Base-by-base conservation (phyloP, 2,113 vertebrate genomes). In the Jaculus jaculus region DNA sequence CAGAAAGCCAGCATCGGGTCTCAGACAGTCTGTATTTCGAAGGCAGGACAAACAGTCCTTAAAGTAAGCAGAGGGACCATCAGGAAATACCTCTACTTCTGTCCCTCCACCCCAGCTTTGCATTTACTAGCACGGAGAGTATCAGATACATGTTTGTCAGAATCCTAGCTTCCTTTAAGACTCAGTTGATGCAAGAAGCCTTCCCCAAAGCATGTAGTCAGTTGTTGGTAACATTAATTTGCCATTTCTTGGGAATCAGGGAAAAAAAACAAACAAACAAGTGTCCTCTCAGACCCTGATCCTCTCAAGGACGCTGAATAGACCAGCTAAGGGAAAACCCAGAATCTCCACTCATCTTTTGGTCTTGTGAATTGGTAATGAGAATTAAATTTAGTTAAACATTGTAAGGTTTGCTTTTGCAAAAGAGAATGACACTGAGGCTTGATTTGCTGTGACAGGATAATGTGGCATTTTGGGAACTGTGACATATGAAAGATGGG, bases 361-460 rank as follows among this genome's bases (percentile, higher is more conserved):
- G 34, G 72, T 10, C 34, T 61, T 24, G 0, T 61, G 84, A 30
- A 84, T 60, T 18, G 32, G 23, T 51, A 60, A 74, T 21, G 3
- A 51, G 30, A 28, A 83, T 89, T 93, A 89, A 21, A 72, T 37
- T 75, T 75, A 66, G n/a, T 23, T 61, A 51, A 94, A 81, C 47
- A 66, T 47, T 72, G 60, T 61, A 61, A 72, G 61, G 15, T 71
- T 74, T 80, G 68, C 1, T 3, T 73, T 68, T 79, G 28, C 15
- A 54, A 73, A 51, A 12, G 26, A 39, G n/a, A 61, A 69, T 73
- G 39, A 75, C 1, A 24, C 3, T 47, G 17, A n/a, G 72, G 37
- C 69, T 75, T 61, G 12, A 81, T 72, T 60, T 60, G 58, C 21
- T 51, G 30, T n/a, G 12, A 24, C 4, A 90, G 16, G 17, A 82